phyloP scores from a whole-genome alignment of 2,888 invertebrate species.

The Nysson spinosus region DNA sequence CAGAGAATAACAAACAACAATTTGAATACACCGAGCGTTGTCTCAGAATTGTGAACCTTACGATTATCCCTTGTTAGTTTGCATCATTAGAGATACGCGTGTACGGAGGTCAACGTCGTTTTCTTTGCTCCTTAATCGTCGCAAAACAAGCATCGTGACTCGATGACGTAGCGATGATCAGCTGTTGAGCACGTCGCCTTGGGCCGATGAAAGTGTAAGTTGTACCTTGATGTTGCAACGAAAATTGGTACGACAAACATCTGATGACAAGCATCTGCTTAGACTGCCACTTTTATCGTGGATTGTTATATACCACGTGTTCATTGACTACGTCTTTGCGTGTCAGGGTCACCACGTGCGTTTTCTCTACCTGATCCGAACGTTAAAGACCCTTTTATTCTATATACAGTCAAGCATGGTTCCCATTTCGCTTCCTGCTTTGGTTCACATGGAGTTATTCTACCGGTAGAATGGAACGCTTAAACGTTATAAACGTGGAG shows the following conservation, averaged over 20 bases:
- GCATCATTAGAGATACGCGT: background rate
- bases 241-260: conserved; percentile 1
- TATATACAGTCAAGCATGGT: conserved; percentile 12
- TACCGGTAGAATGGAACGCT: no score
- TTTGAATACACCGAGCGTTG: no score
- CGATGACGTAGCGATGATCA: conserved; percentile 24
- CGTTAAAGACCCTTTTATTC: conserved; percentile 21
- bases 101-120: background rate
- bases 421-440: conserved; percentile 11
- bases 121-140: conserved; percentile 1
- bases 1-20: no score
- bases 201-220: conserved; percentile 35
- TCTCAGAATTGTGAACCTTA: background rate
- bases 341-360: conserved; percentile 14
- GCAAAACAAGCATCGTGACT: conserved; percentile 1
- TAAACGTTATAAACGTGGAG: no score
- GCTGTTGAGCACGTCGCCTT: conserved; percentile 19
- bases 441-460: no score
- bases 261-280: conserved; percentile 24
- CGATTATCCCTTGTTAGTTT: background rate
- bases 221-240: conserved; percentile 36
- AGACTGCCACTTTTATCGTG: conserved; percentile 6
- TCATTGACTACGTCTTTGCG: conserved; percentile 2
- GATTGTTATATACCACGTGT: background rate
- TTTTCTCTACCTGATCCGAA: conserved; percentile 25